phyloP scores from a whole-genome alignment of 2,888 invertebrate species.

The Agrotis puta region DNA sequence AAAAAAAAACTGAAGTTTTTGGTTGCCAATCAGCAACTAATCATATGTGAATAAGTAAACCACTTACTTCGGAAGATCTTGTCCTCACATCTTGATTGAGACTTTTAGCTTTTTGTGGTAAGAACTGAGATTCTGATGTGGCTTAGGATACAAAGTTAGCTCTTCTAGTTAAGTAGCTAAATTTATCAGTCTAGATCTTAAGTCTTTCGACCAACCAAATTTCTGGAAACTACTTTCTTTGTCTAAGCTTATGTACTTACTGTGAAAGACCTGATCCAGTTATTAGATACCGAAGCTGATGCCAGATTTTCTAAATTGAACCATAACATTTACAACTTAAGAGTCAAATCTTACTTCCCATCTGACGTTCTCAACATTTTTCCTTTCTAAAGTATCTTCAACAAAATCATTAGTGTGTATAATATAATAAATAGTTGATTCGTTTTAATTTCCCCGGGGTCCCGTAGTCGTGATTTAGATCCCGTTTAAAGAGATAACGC shows the following conservation, averaged over 20 bases:
- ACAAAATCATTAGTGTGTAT: slow-evolving; percentile 53
- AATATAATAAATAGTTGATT: slow-evolving; percentile 61
- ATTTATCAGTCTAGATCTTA: slow-evolving; percentile 1
- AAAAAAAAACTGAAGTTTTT: neutral
- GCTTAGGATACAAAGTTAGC: slow-evolving; percentile 1
- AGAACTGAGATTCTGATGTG: neutral
- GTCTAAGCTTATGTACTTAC: neutral
- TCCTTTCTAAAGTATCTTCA: slow-evolving; percentile 30
- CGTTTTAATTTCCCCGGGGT: slow-evolving; percentile 68
- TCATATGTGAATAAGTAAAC: neutral
- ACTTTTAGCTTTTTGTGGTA: slow-evolving; percentile 1
- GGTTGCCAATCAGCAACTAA: neutral
- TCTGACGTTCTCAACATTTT: slow-evolving; percentile 7
- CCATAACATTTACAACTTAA: neutral
- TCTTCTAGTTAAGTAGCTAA: neutral
- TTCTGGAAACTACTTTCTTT: neutral
- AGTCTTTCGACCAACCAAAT: neutral
- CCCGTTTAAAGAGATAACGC: slow-evolving; percentile 63
- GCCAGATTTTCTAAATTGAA: neutral
- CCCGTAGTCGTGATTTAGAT: slow-evolving; percentile 64
- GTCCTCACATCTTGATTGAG: slow-evolving; percentile 5
- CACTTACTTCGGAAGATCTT: neutral
- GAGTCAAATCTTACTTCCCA: neutral
- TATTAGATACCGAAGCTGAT: neutral
- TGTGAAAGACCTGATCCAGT: neutral